Base-by-base conservation (phyloP, 2,797 vertebrate genomes). In the Bryconaethiops microstoma region DNA sequence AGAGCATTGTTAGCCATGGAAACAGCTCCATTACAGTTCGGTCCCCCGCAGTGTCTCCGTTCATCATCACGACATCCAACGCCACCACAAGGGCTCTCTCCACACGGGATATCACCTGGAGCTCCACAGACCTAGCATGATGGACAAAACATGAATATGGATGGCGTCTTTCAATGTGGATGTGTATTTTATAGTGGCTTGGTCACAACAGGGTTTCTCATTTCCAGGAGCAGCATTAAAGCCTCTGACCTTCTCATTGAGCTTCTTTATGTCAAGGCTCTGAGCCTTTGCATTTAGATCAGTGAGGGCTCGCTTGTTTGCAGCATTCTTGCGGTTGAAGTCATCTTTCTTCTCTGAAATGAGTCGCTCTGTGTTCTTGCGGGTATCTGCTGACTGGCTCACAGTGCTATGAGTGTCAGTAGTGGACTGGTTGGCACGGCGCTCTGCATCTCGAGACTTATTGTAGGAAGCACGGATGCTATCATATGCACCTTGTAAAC, bases 31-130 rank as follows among this genome's bases (percentile, higher is more conserved):
- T 94, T 91, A 70, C 98, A 99, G 93, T 94, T 94, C 72, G 98
- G 92, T 48, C 98, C 98, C 0, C 98, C 98, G 0, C 98, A 99
- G 89, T 95, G 96, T 68, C 93, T 92, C 0, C 96, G 97, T 0
- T 97, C 96, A 73, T 98, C 98, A 0, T 99, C 97, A 13, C 89
- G 95, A 91, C 98, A 99, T 59, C 96, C 95, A 0, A 96, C 96
- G 35, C 97, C 98, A 0, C 98, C 98, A 0, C 98, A 99, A 3
- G 96, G 96, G 86, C 96, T 97, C 60, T 95, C 95, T 0, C 90
- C 90, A 42, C 98, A 99, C n/a, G 96, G 95, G 50, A 90, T 92
- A 0, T 98, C 93, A 0, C 95, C 95, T 0, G 89, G 91, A 0
- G 91, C 91, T 4, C 98, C 98, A 0, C 98, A 99, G 19, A 99